Percentiles rank a stretch among this genome's conserved stretches.
phyloP scores from a whole-genome alignment of 2,888 invertebrate species.

The Drosophila meridiana region DNA sequence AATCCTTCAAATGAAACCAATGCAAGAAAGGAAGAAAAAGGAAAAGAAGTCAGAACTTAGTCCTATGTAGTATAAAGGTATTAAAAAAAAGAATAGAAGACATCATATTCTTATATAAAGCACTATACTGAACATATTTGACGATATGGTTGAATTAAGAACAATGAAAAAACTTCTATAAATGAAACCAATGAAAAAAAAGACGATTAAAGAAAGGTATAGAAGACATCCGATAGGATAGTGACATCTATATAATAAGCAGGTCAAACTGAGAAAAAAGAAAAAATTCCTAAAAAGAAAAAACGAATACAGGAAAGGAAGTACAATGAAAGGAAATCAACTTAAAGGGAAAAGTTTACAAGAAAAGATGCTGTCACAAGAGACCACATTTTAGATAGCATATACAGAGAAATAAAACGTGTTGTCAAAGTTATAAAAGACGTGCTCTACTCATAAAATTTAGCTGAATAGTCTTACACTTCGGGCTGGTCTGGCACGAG shows the following conservation, averaged over 20 bases:
- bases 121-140: too few species aligned
- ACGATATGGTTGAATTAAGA: too few species aligned
- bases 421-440: background rate
- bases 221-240: too few species aligned
- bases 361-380: background rate
- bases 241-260: too few species aligned
- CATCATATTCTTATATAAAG: too few species aligned
- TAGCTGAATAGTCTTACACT: constrained; percentile 62
- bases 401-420: background rate
- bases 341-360: background rate
- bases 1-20: background rate
- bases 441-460: background rate
- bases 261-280: background rate
- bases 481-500: constrained; percentile 63
- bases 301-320: background rate
- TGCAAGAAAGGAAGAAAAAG: background rate
- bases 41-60: background rate
- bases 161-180: too few species aligned
- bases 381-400: background rate
- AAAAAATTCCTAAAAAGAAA: background rate
- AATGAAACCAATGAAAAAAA: too few species aligned
- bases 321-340: background rate
- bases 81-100: background rate
- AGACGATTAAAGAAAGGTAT: too few species aligned
- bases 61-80: background rate